Conservation (phyloP, 2,113 vertebrate genomes). For the Proteles cristata region DNA sequence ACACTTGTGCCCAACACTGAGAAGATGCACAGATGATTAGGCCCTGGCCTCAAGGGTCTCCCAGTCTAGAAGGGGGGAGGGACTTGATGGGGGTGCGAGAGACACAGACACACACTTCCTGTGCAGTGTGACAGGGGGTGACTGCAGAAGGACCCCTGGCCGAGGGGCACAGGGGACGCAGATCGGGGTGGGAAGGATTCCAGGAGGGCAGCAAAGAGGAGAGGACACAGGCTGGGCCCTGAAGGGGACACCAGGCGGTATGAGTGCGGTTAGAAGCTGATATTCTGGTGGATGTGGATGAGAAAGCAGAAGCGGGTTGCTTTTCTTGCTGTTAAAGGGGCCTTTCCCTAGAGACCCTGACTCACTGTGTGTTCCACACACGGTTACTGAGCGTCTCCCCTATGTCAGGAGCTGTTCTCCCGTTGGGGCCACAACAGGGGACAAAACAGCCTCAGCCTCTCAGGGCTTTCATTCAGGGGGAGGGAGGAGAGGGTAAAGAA, state of each 20-base stretch:
- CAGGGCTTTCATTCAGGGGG: not conserved
- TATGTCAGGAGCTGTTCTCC: not conserved
- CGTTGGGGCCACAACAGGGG: not conserved
- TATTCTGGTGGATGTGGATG: not conserved
- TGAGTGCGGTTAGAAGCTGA: not conserved
- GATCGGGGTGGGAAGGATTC: not conserved
- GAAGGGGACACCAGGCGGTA: not conserved
- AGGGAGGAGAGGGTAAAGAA: not conserved
- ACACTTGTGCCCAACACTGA: not conserved
- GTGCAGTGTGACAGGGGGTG: not conserved
- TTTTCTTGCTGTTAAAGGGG: not conserved
- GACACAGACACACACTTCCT: not conserved
- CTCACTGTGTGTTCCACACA: not conserved
- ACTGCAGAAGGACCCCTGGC: not conserved
- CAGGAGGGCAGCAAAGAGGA: not conserved
- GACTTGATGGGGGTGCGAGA: too few relatives aligned
- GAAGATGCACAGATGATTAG: not conserved
- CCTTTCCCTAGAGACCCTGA: not conserved
- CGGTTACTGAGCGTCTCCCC: not conserved
- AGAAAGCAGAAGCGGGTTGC: not conserved
- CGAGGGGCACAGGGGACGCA: not conserved
- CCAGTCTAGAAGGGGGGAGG: not conserved
- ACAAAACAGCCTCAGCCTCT: not conserved
- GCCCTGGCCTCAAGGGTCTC: not conserved
- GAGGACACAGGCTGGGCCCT: not conserved